These are phyloP conservation scores for Diadema setosum DNA, from an alignment of 35 echinoderm and acorn worm genomes.

Conservation along the genomic window DNA sequence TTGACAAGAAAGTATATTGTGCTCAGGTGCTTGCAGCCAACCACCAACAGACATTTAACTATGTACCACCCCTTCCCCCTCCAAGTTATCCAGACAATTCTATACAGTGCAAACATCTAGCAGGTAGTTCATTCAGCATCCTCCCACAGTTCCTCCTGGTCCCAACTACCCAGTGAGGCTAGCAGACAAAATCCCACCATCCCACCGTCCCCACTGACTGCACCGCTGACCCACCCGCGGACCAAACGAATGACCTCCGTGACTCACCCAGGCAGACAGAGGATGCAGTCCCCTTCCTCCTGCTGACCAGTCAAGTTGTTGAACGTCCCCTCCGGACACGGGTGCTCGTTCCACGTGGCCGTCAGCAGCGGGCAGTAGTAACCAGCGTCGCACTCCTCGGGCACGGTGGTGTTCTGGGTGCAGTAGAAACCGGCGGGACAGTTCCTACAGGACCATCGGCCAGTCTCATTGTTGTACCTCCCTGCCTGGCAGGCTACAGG, in stretches of 20 bases:
- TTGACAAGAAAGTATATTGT: no score
- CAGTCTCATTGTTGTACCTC: conserved; percentile 80
- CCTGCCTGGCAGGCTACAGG: conserved; percentile 70
- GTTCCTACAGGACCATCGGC: conserved; percentile 33
- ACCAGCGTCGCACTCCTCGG: conserved; percentile 67
- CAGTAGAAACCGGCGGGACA: conserved; percentile 93
- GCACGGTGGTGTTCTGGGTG: conserved; percentile 76
- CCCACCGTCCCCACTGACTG: no score
- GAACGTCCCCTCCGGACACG: conserved; percentile 83
- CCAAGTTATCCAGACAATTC: no score
- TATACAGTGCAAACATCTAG: no score
- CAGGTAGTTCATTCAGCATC: no score
- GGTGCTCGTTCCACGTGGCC: conserved; percentile 57
- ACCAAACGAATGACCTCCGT: neutral
- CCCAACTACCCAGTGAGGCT: no score
- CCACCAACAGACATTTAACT: no score
- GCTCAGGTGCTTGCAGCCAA: no score
- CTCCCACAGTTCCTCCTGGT: no score
- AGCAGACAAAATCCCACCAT: no score
- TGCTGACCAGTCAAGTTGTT: conserved; percentile 81
- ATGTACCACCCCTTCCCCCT: no score
- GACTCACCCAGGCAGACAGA: conserved; percentile 84
- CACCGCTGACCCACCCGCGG: no score
- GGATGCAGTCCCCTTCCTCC: conserved; percentile 47
- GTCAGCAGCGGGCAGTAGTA: conserved; percentile 82